A percentile compares a stretch with the other conserved stretches of the same genome.
These are phyloP conservation scores for Agriopis aurantiaria DNA, from an alignment of 2,888 invertebrate genomes.

Conservation along the genomic window DNA sequence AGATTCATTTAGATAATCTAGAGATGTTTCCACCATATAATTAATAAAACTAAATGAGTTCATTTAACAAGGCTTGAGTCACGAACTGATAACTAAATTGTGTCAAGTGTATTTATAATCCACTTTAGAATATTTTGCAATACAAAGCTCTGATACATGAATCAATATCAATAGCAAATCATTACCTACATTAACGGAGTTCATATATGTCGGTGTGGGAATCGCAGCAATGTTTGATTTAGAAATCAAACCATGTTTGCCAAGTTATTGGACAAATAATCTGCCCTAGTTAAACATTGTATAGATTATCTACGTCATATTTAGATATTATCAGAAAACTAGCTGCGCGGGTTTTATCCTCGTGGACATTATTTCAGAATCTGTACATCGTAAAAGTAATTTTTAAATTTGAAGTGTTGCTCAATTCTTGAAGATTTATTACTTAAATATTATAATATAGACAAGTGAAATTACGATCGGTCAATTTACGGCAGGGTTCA, in stretches of 20 bases:
- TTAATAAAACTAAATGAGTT: background rate
- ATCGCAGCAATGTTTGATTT: constrained; percentile 5
- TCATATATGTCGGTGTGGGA: background rate
- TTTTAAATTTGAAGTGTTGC: no score
- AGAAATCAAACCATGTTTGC: constrained; percentile 7
- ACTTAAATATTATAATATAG: no score
- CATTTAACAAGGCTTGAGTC: constrained; percentile 8
- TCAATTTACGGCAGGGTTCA: no score
- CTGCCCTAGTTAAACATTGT: constrained; percentile 3
- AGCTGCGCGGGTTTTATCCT: no score
- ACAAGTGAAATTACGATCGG: no score
- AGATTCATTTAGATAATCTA: no score
- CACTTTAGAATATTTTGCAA: constrained; percentile 63
- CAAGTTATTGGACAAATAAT: background rate
- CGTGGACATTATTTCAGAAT: no score
- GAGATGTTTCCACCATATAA: no score
- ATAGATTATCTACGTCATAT: background rate
- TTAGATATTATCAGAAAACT: no score
- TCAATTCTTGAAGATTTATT: no score
- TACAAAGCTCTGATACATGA: constrained; percentile 42
- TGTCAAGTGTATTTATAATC: constrained; percentile 65
- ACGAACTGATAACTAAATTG: constrained; percentile 35
- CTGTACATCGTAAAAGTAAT: no score
- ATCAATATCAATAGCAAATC: constrained; percentile 47
- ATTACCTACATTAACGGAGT: background rate